Evolutionary conservation across 2,113 vertebrate species (phyloP).

Genomic region (Puntigrus tetrazona): DNA sequence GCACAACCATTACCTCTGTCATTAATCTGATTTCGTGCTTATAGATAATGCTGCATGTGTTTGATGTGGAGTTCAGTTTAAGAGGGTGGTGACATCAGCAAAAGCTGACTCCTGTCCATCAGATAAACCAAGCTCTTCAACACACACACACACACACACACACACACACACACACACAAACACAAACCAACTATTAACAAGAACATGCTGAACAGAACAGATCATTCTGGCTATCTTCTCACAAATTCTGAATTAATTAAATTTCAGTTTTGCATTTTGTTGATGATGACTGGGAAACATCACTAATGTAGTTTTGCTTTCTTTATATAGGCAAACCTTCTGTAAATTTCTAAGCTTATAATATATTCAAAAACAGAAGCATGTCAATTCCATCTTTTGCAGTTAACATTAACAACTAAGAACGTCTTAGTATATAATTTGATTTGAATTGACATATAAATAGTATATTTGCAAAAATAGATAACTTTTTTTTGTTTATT

Average conservation of each 20-base stretch:
- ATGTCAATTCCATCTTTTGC: constrained; percentile 66
- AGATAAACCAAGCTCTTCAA: not conserved
- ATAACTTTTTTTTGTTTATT: too few species aligned
- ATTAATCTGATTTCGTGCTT: not conserved
- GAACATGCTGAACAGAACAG: too few species aligned
- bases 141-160: too few species aligned
- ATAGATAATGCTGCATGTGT: not conserved
- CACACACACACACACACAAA: too few species aligned
- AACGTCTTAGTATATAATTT: constrained; percentile 84
- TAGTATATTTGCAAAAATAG: too few species aligned
- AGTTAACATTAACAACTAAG: constrained; percentile 93
- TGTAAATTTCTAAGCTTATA: too few species aligned
- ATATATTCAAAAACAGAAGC: too few species aligned
- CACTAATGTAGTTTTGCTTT: not conserved
- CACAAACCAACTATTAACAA: too few species aligned
- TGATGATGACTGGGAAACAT: not conserved
- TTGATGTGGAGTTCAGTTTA: not conserved
- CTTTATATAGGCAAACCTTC: not conserved
- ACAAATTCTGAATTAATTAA: too few species aligned
- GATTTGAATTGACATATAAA: too few species aligned
- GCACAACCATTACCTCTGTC: not conserved
- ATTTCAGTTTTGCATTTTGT: not conserved
- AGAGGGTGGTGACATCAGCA: not conserved
- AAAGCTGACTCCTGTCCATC: not conserved
- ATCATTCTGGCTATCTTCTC: too few species aligned